Conservation (phyloP, 2,113 vertebrate genomes). For the Myrmecophaga tridactyla region DNA sequence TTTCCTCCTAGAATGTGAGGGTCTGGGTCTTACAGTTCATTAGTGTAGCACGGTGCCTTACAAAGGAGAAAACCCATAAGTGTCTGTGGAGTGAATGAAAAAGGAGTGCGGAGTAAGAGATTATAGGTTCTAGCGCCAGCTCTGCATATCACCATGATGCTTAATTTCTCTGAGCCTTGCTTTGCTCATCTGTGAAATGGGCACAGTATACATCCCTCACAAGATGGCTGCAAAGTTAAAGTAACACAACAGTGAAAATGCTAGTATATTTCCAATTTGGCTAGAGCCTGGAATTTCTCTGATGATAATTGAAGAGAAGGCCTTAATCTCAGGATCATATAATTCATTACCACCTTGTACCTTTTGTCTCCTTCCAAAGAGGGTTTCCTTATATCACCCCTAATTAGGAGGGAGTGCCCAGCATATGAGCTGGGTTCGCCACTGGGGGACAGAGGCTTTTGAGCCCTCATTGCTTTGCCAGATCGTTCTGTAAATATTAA, state of each 20-base stretch:
- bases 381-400: background rate
- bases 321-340: background rate
- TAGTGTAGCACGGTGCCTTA: background rate
- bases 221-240: background rate
- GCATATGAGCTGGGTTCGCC: background rate
- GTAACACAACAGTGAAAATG: background rate
- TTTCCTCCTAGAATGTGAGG: too few species aligned
- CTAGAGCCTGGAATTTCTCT: background rate
- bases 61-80: background rate
- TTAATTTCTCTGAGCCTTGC: background rate
- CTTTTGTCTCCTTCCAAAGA: background rate
- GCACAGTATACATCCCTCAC: background rate
- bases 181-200: background rate
- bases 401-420: background rate
- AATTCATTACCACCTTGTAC: background rate
- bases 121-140: background rate
- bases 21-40: background rate
- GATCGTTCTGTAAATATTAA: background rate
- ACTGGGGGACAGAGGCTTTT: background rate
- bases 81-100: background rate
- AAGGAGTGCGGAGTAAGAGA: background rate
- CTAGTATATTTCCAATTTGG: fast-evolving
- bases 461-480: background rate
- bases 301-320: background rate
- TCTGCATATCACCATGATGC: background rate